Percentiles rank a stretch among this genome's conserved stretches.
Evolutionary conservation across 2,888 invertebrate genomes (phyloP).

Genomic region (Octonoba sinensis): DNA sequence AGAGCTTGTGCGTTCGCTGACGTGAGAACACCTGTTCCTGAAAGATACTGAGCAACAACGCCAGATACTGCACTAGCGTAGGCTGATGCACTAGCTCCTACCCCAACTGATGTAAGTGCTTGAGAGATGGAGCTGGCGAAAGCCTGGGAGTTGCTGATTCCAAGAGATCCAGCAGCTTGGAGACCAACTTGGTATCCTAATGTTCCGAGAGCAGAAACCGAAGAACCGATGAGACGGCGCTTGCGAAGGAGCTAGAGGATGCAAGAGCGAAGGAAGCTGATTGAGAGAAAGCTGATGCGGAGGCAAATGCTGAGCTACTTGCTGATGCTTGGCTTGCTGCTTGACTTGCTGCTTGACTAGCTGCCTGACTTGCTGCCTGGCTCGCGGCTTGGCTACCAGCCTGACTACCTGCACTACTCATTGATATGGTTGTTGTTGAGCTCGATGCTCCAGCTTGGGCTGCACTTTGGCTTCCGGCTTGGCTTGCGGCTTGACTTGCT

Average conservation of each 20-base stretch:
- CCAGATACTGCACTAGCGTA: constrained; percentile 6
- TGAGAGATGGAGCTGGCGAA: constrained; percentile 3
- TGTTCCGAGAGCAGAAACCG: not conserved
- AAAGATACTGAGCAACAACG: constrained; percentile 5
- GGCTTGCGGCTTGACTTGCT: not conserved
- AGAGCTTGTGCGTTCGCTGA: constrained; percentile 5
- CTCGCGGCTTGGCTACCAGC: constrained; percentile 2
- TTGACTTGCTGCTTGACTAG: not conserved
- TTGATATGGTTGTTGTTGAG: no score
- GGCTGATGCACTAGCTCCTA: not conserved
- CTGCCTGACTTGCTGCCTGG: constrained; percentile 9
- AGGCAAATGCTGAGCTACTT: not conserved
- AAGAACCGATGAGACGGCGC: constrained; percentile 15
- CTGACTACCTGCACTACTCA: no score
- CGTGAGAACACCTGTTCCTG: not conserved
- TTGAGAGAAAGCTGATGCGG: constrained; percentile 2
- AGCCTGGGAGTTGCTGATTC: constrained; percentile 3
- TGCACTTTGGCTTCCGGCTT: no score
- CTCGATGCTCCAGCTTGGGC: no score
- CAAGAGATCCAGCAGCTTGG: not conserved
- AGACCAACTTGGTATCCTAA: constrained; percentile 8
- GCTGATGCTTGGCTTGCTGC: not conserved
- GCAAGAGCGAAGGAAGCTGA: not conserved
- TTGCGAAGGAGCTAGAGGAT: constrained; percentile 12
- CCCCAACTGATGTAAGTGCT: not conserved